Percentiles rank a stretch among this genome's conserved stretches.
Conservation (phyloP, 2,113 vertebrate genomes). For the Panthera tigris region DNA sequence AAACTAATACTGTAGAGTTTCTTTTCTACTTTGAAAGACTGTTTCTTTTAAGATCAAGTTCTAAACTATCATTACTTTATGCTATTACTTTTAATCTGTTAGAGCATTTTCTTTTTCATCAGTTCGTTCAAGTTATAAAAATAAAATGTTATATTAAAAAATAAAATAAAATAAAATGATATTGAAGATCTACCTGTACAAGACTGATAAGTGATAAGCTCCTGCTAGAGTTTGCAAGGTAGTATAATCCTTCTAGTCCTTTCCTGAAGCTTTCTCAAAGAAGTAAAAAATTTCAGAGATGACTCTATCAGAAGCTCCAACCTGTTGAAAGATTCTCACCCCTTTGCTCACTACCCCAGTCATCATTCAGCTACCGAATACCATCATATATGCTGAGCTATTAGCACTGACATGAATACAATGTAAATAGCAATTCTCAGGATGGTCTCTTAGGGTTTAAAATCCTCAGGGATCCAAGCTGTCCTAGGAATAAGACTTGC, state of each 20-base stretch:
- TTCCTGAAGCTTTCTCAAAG: not conserved
- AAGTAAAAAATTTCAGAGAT: not conserved
- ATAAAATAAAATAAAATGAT: slow-evolving; percentile 2
- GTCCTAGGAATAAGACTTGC: not conserved
- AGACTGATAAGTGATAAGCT: not conserved
- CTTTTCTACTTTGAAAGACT: not conserved
- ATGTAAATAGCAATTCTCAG: slow-evolving; percentile 30
- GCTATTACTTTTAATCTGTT: not conserved
- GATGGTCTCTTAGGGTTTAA: not conserved
- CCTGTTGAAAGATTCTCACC: not conserved
- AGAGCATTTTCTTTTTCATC: slow-evolving; percentile 43
- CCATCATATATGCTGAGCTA: not conserved
- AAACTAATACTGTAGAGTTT: not conserved
- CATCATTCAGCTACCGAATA: not conserved
- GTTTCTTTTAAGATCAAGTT: not conserved
- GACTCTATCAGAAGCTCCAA: not conserved
- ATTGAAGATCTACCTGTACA: not conserved
- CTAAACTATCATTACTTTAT: not conserved
- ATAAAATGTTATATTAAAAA: not conserved
- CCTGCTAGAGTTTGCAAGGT: not conserved
- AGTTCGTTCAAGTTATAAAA: not conserved
- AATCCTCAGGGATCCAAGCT: not conserved
- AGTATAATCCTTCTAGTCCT: not conserved
- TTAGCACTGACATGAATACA: not conserved
- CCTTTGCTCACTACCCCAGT: not conserved